Evolutionary conservation across 2,113 vertebrate species (phyloP).

Genomic region (Colinus virginianus): DNA sequence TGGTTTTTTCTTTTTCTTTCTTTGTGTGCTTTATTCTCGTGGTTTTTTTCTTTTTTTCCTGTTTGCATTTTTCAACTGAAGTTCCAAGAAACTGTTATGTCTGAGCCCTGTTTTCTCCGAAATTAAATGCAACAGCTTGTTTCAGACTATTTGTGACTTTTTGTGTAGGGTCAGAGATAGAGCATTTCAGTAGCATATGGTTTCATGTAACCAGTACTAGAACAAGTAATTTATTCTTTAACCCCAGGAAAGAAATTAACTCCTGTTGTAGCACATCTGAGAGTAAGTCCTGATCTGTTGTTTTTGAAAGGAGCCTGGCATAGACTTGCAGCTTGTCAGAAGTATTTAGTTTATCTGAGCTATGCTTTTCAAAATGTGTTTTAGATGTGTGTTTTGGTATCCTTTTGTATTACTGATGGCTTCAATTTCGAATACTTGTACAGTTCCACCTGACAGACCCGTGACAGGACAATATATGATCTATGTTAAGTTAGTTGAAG

Average conservation of each 20-base stretch:
- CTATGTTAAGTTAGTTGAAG: constrained; percentile 17
- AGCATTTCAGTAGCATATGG: not conserved
- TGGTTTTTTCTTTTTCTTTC: not conserved
- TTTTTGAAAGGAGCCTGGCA: not conserved
- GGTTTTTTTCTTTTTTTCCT: not conserved
- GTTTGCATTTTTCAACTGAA: not conserved
- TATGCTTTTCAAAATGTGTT: not conserved
- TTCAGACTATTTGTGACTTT: not conserved
- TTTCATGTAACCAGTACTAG: not conserved
- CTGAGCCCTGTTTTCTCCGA: constrained; percentile 16
- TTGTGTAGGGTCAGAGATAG: not conserved
- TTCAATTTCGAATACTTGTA: constrained; percentile 43
- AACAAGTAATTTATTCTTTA: not conserved
- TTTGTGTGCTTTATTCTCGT: not conserved
- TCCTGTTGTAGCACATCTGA: not conserved
- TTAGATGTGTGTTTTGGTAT: not conserved
- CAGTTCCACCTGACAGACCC: not conserved
- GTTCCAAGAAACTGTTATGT: not conserved
- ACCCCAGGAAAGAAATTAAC: not conserved
- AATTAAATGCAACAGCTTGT: constrained; percentile 23
- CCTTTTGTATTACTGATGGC: not conserved
- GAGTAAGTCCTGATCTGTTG: not conserved
- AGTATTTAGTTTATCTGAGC: not conserved
- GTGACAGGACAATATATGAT: not conserved
- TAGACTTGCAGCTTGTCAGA: not conserved